Percentiles rank a stretch among this genome's conserved stretches.
Conservation (phyloP, 2,888 invertebrate species). For the Acheta domesticus region DNA sequence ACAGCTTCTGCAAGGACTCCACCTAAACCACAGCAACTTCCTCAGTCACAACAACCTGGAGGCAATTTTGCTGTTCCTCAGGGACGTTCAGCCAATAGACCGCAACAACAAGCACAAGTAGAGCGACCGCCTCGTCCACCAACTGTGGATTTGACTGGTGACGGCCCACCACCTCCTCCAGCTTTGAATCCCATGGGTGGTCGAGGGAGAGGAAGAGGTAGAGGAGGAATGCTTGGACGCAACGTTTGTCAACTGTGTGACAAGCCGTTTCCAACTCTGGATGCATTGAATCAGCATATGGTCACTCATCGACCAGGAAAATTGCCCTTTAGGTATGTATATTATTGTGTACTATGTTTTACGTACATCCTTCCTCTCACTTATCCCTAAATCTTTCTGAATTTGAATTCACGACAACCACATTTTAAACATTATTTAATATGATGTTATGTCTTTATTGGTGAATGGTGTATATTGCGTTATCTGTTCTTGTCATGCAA, state of each 20-base stretch:
- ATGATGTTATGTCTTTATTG: not conserved
- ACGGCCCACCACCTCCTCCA: conserved; percentile 27
- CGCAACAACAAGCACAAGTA: conserved; percentile 43
- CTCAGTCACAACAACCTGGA: conserved; percentile 36
- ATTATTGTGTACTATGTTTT: not conserved
- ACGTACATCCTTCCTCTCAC: not conserved
- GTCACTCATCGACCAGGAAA: conserved; percentile 50
- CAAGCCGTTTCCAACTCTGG: conserved; percentile 50
- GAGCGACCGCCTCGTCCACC: conserved; percentile 51
- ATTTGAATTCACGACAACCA: too few relatives aligned
- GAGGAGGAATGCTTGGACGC: conserved; percentile 26
- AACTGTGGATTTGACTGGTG: conserved; percentile 49
- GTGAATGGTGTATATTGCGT: not conserved
- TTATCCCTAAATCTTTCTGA: too few relatives aligned
- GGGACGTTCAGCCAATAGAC: conserved; percentile 44
- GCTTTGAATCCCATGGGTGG: conserved; percentile 44
- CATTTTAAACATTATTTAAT: too few relatives aligned
- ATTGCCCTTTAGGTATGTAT: conserved; percentile 46
- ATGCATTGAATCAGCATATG: conserved; percentile 52
- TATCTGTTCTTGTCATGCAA: too few relatives aligned
- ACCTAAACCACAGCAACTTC: conserved; percentile 49
- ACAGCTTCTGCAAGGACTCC: conserved; percentile 42
- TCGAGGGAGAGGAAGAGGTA: conserved; percentile 43
- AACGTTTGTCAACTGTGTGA: conserved; percentile 49
- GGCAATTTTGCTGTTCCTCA: conserved; percentile 47